Conservation (phyloP, 2,888 invertebrate species). For the Marronus borbonicus region DNA sequence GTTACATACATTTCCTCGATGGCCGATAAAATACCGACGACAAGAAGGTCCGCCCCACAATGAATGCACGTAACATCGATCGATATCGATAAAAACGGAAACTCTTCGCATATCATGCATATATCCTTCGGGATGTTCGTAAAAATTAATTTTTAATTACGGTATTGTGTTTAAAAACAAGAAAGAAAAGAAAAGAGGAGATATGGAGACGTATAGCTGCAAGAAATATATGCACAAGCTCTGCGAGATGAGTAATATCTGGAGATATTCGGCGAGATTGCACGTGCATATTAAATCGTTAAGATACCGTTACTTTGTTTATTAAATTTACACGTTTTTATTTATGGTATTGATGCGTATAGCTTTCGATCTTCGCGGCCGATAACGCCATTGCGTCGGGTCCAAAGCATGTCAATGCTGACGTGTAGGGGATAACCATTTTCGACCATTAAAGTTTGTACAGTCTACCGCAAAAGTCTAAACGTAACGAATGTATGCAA, state of each 20-base stretch:
- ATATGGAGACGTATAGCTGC: background rate
- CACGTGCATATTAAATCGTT: conserved; percentile 8
- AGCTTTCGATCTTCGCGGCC: background rate
- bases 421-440: too few species aligned
- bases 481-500: too few species aligned
- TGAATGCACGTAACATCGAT: too few species aligned
- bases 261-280: background rate
- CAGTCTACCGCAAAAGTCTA: too few species aligned
- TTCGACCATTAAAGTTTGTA: too few species aligned
- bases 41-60: too few species aligned
- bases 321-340: background rate
- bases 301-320: conserved; percentile 13
- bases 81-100: too few species aligned
- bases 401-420: too few species aligned
- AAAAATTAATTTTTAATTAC: conserved; percentile 43
- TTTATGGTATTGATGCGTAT: background rate
- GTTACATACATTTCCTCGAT: too few species aligned
- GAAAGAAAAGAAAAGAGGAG: background rate
- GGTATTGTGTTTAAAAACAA: conserved; percentile 26
- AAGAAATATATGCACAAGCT: background rate
- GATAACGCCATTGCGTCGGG: background rate
- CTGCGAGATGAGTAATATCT: background rate
- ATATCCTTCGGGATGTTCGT: background rate
- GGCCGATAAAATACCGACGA: too few species aligned
- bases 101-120: too few species aligned